Percentiles rank a stretch among this genome's conserved stretches.
Conservation (phyloP, 2,113 vertebrate species). For the Seriola dumerili region DNA sequence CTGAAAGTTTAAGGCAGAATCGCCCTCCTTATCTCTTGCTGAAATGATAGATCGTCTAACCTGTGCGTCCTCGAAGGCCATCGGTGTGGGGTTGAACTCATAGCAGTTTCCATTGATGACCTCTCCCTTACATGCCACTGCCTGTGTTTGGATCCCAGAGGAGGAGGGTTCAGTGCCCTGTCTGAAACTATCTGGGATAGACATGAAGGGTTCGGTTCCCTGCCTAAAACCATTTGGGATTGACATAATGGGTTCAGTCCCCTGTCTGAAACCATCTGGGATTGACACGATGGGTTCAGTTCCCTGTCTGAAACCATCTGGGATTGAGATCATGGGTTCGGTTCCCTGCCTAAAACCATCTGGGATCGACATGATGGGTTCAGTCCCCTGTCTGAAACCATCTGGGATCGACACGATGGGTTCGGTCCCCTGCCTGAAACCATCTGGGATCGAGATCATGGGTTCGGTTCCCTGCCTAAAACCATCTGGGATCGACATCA, state of each 20-base stretch:
- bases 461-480: constrained; percentile 47
- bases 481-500: not conserved
- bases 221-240: too few species aligned
- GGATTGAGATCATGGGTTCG: not conserved
- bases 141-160: constrained; percentile 19
- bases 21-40: not conserved
- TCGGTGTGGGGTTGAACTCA: constrained; percentile 67
- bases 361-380: not conserved
- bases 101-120: constrained; percentile 77
- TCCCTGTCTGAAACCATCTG: not conserved
- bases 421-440: too few species aligned
- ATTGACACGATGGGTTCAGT: too few species aligned
- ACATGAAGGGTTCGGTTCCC: constrained; percentile 15
- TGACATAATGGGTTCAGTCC: too few species aligned
- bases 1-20: not conserved
- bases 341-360: too few species aligned
- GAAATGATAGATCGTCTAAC: constrained; percentile 53
- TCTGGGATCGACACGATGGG: not conserved
- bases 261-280: too few species aligned
- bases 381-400: too few species aligned
- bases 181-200: constrained; percentile 30
- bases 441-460: not conserved
- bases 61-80: constrained; percentile 80
- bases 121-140: constrained; percentile 63
- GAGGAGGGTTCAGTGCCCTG: constrained; percentile 42